Percentiles rank a stretch among this genome's conserved stretches.
Conservation (phyloP, 2,113 vertebrate genomes). For the Petaurus breviceps region DNA sequence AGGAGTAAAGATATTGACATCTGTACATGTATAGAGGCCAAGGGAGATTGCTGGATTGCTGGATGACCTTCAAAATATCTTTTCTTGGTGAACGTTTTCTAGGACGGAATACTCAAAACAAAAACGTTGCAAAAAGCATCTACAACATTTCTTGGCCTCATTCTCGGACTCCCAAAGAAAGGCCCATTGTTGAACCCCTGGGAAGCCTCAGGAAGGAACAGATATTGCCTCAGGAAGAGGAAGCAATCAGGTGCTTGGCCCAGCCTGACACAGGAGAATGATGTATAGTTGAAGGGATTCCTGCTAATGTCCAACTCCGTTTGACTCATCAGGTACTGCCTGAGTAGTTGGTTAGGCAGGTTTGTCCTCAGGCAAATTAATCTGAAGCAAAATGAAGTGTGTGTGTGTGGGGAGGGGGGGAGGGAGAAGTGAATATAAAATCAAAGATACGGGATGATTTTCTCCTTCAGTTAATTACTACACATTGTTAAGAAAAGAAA, state of each 20-base stretch:
- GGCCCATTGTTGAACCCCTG: not conserved
- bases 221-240: conserved; percentile 21
- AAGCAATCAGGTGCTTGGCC: not conserved
- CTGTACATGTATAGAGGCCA: not conserved
- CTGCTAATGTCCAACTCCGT: not conserved
- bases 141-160: not conserved
- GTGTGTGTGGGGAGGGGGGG: not conserved
- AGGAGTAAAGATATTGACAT: not conserved
- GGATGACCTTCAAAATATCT: not conserved
- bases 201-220: conserved; percentile 13
- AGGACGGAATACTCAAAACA: not conserved
- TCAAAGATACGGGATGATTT: conserved; percentile 47
- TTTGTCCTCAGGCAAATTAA: conserved; percentile 54
- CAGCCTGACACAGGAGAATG: conserved; percentile 16
- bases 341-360: conserved; percentile 18
- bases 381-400: conserved; percentile 54
- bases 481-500: conserved; percentile 51
- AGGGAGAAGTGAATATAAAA: conserved; percentile 40
- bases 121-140: not conserved
- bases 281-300: conserved; percentile 13
- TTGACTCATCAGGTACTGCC: not conserved
- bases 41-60: not conserved
- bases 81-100: not conserved
- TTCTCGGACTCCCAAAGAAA: not conserved
- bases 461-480: conserved; percentile 60